Percentiles rank a stretch among this genome's conserved stretches.
These are phyloP conservation scores for Caenorhabditis japonica DNA, from an alignment of 2,888 invertebrate genomes.

Conservation along the genomic window DNA sequence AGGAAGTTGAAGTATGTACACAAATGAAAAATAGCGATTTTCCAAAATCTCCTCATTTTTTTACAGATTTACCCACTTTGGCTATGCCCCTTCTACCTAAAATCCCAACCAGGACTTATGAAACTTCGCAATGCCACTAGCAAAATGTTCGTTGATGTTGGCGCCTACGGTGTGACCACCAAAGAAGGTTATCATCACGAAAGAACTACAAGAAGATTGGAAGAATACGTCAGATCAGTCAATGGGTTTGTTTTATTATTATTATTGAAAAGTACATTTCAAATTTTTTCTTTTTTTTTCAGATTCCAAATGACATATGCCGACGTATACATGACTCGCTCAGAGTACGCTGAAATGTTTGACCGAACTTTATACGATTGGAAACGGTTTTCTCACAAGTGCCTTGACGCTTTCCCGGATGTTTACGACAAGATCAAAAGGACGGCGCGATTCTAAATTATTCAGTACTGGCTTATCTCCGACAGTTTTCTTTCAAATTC, in stretches of 20 bases:
- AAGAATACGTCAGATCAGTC: conserved; percentile 83
- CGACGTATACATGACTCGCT: conserved; percentile 84
- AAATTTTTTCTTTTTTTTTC: conserved; percentile 33
- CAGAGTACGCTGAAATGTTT: conserved; percentile 87
- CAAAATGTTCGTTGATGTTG: conserved; percentile 86
- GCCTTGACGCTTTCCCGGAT: conserved; percentile 85
- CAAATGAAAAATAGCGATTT: conserved; percentile 2
- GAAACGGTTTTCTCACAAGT: conserved; percentile 79
- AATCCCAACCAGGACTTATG: conserved; percentile 83
- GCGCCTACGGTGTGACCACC: conserved; percentile 83
- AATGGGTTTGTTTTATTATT: conserved; percentile 80
- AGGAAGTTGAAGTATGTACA: conserved; percentile 82
- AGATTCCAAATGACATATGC: conserved; percentile 89
- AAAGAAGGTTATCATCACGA: conserved; percentile 82
- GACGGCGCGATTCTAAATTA: conserved; percentile 71
- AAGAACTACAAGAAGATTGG: conserved; percentile 83
- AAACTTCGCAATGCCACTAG: conserved; percentile 80
- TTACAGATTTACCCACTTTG: conserved; percentile 84
- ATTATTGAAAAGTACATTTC: background rate
- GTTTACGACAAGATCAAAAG: conserved; percentile 84
- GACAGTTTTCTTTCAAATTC: too few relatives aligned
- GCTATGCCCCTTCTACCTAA: conserved; percentile 86
- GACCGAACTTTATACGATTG: conserved; percentile 84
- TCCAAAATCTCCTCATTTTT: background rate
- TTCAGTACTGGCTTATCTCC: too few relatives aligned